phyloP scores from a whole-genome alignment of 1,140 invertebrate genomes.

The Brachionus paranguensis region DNA sequence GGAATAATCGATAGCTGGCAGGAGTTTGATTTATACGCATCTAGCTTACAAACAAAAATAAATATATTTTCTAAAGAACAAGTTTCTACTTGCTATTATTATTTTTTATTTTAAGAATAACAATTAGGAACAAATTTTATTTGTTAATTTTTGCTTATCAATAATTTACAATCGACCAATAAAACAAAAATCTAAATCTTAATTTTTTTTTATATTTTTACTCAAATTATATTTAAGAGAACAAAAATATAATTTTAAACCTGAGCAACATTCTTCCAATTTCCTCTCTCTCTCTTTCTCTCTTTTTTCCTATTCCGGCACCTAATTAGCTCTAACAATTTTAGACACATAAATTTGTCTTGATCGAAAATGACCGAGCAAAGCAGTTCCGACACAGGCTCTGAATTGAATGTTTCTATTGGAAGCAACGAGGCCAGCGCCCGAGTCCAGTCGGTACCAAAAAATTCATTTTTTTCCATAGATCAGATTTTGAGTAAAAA shows the following conservation, averaged over 20 bases:
- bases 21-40: conserved; percentile 22
- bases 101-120: neutral
- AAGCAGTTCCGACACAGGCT: neutral
- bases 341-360: neutral
- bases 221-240: conserved; percentile 18
- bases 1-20: neutral
- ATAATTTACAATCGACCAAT: conserved; percentile 23
- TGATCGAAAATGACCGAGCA: neutral
- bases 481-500: conserved; percentile 16
- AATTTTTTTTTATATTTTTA: neutral
- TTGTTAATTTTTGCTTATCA: conserved; percentile 37
- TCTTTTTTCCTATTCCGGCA: neutral
- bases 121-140: conserved; percentile 27
- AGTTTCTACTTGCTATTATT: neutral
- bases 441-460: neutral
- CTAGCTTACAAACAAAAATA: conserved; percentile 32
- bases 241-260: neutral
- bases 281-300: neutral
- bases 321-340: neutral
- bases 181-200: neutral
- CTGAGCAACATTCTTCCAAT: neutral
- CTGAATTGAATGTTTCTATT: conserved; percentile 3
- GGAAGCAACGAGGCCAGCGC: neutral
- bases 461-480: conserved; percentile 25
- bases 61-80: conserved; percentile 24